A percentile compares a stretch with the other conserved stretches of the same genome.
These are phyloP conservation scores for Cecidostiba fungosa DNA, from an alignment of 2,888 invertebrate species.

Conservation along the genomic window DNA sequence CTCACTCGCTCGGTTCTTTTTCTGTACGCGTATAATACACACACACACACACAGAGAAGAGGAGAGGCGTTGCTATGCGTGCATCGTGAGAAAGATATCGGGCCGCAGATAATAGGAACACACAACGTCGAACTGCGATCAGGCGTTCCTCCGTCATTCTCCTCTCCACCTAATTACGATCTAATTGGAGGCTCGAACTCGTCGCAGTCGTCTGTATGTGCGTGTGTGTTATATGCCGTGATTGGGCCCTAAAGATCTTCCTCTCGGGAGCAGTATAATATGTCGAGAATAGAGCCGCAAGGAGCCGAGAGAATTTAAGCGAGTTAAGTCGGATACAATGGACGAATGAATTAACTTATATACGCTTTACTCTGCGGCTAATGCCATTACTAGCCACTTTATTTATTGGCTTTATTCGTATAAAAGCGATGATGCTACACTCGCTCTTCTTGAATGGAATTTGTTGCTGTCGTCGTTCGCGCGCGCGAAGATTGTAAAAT, in stretches of 20 bases:
- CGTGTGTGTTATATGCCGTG: not conserved
- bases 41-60: not conserved
- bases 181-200: conserved; percentile 43
- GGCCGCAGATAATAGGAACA: conserved; percentile 27
- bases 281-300: not conserved
- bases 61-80: conserved; percentile 19
- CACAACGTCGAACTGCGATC: conserved; percentile 19
- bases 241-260: conserved; percentile 48
- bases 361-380: conserved; percentile 49
- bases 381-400: conserved; percentile 56
- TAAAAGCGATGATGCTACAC: conserved; percentile 35
- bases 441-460: not conserved
- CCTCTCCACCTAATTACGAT: conserved; percentile 50
- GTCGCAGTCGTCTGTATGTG: not conserved
- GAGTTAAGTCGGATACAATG: conserved; percentile 56
- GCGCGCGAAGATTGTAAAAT: conserved; percentile 19
- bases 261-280: not conserved
- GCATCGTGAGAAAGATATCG: conserved; percentile 44
- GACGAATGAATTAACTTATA: conserved; percentile 56
- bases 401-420: conserved; percentile 61
- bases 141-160: conserved; percentile 10
- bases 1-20: not conserved
- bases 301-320: conserved; percentile 54
- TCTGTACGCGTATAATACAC: no score
- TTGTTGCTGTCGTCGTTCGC: conserved; percentile 2